phyloP scores from a whole-genome alignment of 2,113 vertebrate genomes.

The Embiotoca jacksoni region DNA sequence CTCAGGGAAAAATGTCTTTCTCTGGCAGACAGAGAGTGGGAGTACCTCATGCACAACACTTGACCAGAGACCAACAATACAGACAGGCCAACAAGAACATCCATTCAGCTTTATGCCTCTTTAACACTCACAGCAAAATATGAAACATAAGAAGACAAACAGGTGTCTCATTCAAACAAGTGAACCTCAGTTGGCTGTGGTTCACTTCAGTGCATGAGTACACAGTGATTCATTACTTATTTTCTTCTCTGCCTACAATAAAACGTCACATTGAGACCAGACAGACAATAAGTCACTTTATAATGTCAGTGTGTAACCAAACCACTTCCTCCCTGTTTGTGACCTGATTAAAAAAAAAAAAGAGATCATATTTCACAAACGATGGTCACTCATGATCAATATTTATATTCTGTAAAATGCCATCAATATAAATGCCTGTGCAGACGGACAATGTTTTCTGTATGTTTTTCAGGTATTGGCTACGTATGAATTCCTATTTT shows the following conservation, averaged over 20 bases:
- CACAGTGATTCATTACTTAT: slow-evolving; percentile 24
- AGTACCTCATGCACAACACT: background rate
- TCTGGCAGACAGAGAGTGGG: background rate
- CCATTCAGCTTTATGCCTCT: background rate
- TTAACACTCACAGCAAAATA: background rate
- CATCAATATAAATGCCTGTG: too few species aligned
- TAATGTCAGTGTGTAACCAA: slow-evolving; percentile 17
- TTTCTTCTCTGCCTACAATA: background rate
- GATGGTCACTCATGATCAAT: slow-evolving; percentile 1
- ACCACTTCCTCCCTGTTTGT: slow-evolving; percentile 28
- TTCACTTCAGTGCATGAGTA: slow-evolving; percentile 10
- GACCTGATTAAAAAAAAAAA: slow-evolving; percentile 36
- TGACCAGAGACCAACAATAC: background rate
- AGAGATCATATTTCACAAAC: slow-evolving; percentile 1
- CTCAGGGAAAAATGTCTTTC: slow-evolving; percentile 4
- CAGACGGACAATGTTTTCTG: too few species aligned
- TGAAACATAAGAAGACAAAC: slow-evolving; percentile 4
- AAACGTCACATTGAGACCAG: slow-evolving; percentile 18
- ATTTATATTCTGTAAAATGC: background rate
- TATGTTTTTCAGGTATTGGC: background rate
- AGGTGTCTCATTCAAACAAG: background rate
- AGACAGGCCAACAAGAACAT: background rate
- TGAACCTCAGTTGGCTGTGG: background rate
- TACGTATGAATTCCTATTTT: background rate
- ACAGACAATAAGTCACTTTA: slow-evolving; percentile 39